phyloP scores from a whole-genome alignment of 35 echinoderm and acorn worm species.

The Acanthaster planci region DNA sequence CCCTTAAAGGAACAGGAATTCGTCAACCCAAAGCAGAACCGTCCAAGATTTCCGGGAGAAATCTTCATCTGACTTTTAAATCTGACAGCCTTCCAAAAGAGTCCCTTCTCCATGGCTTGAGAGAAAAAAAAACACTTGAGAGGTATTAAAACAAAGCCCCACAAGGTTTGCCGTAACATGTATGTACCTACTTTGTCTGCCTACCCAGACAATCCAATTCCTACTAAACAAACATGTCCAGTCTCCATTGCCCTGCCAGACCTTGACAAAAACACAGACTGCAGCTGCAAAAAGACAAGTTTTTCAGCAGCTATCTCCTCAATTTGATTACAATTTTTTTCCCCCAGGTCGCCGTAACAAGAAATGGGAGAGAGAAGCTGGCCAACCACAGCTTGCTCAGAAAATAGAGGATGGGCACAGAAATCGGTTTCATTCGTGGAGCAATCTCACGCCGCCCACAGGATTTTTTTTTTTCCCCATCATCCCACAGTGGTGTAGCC shows the following conservation, averaged over 20 bases:
- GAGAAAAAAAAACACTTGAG: too few species aligned
- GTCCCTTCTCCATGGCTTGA: too few species aligned
- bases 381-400: background rate
- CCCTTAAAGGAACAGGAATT: too few species aligned
- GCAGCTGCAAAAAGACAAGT: conserved; percentile 29
- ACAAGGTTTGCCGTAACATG: too few species aligned
- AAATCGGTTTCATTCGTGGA: conserved; percentile 22
- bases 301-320: conserved; percentile 20
- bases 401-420: conserved; percentile 2
- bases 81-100: too few species aligned
- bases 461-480: background rate
- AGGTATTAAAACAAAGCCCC: too few species aligned
- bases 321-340: conserved; percentile 3
- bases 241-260: background rate
- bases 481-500: background rate
- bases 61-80: too few species aligned
- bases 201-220: background rate
- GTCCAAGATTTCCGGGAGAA: too few species aligned
- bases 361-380: too few species aligned
- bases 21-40: too few species aligned
- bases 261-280: conserved; percentile 26
- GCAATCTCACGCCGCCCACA: conserved; percentile 17
- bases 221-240: conserved; percentile 11
- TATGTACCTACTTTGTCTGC: too few species aligned
- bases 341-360: too few species aligned